A percentile compares a stretch with the other conserved stretches of the same genome.
These are phyloP conservation scores for Cephus nigrinus DNA, from an alignment of 2,888 invertebrate genomes.

Conservation along the genomic window DNA sequence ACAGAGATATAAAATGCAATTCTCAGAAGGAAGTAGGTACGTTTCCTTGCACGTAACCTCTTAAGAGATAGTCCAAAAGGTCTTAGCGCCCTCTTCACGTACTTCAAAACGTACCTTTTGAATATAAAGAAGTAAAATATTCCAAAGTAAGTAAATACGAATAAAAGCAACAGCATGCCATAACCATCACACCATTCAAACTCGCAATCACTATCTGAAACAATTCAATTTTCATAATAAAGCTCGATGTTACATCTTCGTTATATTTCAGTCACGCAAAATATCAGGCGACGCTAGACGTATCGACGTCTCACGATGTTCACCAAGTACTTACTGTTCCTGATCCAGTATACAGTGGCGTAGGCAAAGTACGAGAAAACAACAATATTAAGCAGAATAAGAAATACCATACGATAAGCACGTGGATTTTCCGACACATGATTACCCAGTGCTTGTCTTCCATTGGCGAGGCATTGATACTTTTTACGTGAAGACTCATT, in stretches of 20 bases:
- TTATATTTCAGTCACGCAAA: not conserved
- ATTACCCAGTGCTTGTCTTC: conserved; percentile 23
- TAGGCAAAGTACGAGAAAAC: conserved; percentile 48
- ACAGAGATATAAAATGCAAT: conserved; percentile 62
- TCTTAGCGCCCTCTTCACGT: conserved; percentile 53
- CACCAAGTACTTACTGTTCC: conserved; percentile 35
- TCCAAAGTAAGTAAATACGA: conserved; percentile 72
- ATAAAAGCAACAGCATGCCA: conserved; percentile 77
- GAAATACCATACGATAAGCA: conserved; percentile 24
- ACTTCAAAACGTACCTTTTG: conserved; percentile 68
- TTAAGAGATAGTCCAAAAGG: conserved; percentile 22
- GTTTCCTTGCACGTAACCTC: not conserved
- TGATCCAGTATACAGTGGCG: conserved; percentile 53
- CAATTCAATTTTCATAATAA: not conserved
- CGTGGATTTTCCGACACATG: conserved; percentile 33
- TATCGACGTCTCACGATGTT: not conserved
- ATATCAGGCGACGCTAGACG: not conserved
- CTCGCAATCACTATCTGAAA: conserved; percentile 36
- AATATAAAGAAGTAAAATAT: conserved; percentile 74
- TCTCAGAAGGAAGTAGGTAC: conserved; percentile 7
- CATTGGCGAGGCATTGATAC: conserved; percentile 15
- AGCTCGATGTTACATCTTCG: not conserved
- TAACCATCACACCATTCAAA: conserved; percentile 74
- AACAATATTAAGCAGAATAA: conserved; percentile 40
- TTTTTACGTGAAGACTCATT: conserved; percentile 18